Conservation (phyloP, 2,113 vertebrate genomes). For the Syngnathus scovelli region DNA sequence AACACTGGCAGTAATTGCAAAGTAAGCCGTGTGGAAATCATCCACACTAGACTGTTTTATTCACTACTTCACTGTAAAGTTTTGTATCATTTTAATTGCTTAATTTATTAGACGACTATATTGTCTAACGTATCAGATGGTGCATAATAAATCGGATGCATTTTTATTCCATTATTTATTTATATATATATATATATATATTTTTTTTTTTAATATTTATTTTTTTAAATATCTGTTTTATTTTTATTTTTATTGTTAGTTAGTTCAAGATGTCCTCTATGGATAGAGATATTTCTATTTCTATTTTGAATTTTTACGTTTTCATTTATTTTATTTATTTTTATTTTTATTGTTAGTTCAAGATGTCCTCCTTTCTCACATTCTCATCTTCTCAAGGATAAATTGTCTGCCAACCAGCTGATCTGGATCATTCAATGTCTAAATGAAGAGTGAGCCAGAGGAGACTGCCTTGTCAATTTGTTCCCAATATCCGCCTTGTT, state of each 20-base stretch:
- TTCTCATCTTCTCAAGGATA: slow-evolving; percentile 63
- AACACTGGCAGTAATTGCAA: slow-evolving; percentile 31
- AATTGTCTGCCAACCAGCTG: slow-evolving; percentile 72
- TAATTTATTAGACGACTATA: no score
- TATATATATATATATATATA: no score
- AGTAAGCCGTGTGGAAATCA: slow-evolving; percentile 26
- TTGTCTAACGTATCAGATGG: no score
- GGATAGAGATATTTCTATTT: no score
- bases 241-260: no score
- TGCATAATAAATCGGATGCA: no score
- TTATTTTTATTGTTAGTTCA: slow-evolving; percentile 16
- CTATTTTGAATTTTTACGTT: no score
- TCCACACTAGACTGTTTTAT: slow-evolving; percentile 28
- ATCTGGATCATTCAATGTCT: slow-evolving; percentile 54
- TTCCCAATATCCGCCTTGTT: slow-evolving; percentile 57
- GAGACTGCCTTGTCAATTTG: slow-evolving; percentile 71
- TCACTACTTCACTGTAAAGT: slow-evolving; percentile 21
- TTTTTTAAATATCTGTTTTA: no score
- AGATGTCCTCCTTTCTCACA: slow-evolving; percentile 44
- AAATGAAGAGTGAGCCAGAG: slow-evolving; percentile 71
- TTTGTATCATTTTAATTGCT: not conserved
- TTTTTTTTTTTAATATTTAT: no score
- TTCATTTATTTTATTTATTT: no score
- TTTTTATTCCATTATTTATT: no score
- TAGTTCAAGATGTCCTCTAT: no score